Base-by-base conservation (phyloP, 2,888 invertebrate species). In the Sesia apiformis region DNA sequence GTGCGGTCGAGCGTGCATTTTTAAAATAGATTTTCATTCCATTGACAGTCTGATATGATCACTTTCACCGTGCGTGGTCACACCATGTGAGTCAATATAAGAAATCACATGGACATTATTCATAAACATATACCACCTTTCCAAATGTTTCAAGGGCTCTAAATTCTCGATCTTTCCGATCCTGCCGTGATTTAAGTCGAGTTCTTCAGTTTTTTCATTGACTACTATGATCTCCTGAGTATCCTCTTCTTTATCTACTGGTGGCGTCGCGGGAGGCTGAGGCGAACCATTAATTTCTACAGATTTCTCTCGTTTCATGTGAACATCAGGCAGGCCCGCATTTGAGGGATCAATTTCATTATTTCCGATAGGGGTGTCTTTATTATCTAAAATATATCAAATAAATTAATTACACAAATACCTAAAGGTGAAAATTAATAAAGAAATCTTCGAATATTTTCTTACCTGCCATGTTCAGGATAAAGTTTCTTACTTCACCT, bases 101-200 rank as follows among this genome's bases (percentile, higher is more conserved):
- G 23, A 23, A 23, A 23, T 23, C 23, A 23, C 23, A 23, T 23
- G 23, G 23, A 23, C 23, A 23, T 23, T 23, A 23, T 23, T 23
- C 23, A 23, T 23, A 23, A 23, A 23, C 23, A 23, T 23, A 23
- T 23, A 23, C 23, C 73, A 90, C 90, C 90, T 93, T 87, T 97
- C 93, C 49, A 97, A 91, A 61, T 93, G 91, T 43, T 86, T 91
- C 39, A 98, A 81, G 0, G 92, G 93, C 69, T 97, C 96, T 58
- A 98, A 89, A 72, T 97, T 95, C 69, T 96, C 94, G 59, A 98
- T 91, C 76, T 95, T 95, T 3, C 93, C 94, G 60, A 98, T 93
- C 62, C 96, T 91, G 52, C 95, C 94, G 75, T 98, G 98, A 80
- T 97, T 97, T 61, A 98, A 90, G 76, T 98, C 98, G n/a, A 98